Conservation (phyloP, 2,113 vertebrate genomes). For the Charadrius vociferus region DNA sequence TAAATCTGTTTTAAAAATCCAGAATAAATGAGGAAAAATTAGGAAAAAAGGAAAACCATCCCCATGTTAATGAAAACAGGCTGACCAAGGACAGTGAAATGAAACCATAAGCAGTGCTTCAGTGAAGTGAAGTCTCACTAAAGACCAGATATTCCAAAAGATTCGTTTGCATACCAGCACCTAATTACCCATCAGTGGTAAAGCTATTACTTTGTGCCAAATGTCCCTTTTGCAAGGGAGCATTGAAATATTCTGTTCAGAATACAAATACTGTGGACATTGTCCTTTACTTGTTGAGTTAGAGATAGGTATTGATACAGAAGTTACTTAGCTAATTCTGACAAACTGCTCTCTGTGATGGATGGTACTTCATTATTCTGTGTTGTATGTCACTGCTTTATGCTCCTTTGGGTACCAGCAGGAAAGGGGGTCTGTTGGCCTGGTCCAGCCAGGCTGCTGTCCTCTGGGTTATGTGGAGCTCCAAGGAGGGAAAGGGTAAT, state of each 20-base stretch:
- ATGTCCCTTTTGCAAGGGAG: not conserved
- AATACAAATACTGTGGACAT: not conserved
- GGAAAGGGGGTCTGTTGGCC: not conserved
- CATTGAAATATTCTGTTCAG: not conserved
- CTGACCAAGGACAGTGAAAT: not conserved
- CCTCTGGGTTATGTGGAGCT: not conserved
- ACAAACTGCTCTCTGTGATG: not conserved
- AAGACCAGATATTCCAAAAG: not conserved
- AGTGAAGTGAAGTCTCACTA: not conserved
- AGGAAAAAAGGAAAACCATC: not conserved
- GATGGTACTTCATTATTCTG: not conserved
- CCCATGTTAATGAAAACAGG: not conserved
- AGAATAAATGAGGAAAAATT: not conserved
- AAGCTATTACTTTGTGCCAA: not conserved
- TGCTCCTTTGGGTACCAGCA: not conserved
- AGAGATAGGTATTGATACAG: not conserved
- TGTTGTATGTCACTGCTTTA: accelerated
- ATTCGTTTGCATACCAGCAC: not conserved
- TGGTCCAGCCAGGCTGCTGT: not conserved
- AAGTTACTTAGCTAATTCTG: not conserved
- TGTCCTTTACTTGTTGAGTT: not conserved
- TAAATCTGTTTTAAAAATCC: not conserved
- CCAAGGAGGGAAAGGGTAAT: not conserved
- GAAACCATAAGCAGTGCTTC: not conserved
- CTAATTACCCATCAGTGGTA: not conserved